Base-by-base conservation (phyloP, 2,888 invertebrate genomes). In the Thymelicus acteon region DNA sequence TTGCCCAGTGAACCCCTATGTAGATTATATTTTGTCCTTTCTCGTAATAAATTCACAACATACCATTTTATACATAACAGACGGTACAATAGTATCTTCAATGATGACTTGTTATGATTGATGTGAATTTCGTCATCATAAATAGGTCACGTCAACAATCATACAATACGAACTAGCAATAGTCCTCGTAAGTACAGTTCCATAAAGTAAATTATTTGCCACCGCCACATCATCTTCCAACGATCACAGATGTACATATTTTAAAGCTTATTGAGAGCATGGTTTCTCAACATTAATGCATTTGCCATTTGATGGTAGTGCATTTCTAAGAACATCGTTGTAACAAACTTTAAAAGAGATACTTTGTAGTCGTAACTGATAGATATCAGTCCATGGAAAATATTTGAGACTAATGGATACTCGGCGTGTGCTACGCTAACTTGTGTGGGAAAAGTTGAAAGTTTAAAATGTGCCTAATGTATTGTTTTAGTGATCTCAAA, bases 231-330 rank as follows among this genome's bases (percentile, higher is more conserved):
- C 24, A 31, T 57, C 57, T 24, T 57, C 31, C 24, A 57, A 57
- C 31, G 57, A 31, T 7, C 57, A 57, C 57, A 31, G 49, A 8
- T 15, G 49, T 52, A n/a, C n/a, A n/a, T n/a, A 52, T 52, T 52
- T 52, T 52, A 52, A 57, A 57, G 31, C 13, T 13, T 13, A 57
- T 24, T 57, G 57, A 57, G 31, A 57, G 24, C 24, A 57, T 31
- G 31, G 31, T 57, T 5, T 24, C 57, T 31, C 49, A 52, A 52
- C 19, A 52, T 10, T 44, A 12, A 44, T 44, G 44, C 4, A 44
- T 44, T 3, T 44, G 44, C 44, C 12, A 8, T n/a, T n/a, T n/a
- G n/a, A n/a, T n/a, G 40, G 40, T 40, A 40, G 40, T 6, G 7
- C 8, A 40, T 40, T 40, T 40, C 7, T 40, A 8, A 8, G 40